Conservation (phyloP, 2,113 vertebrate genomes). For the Isurus oxyrinchus region DNA sequence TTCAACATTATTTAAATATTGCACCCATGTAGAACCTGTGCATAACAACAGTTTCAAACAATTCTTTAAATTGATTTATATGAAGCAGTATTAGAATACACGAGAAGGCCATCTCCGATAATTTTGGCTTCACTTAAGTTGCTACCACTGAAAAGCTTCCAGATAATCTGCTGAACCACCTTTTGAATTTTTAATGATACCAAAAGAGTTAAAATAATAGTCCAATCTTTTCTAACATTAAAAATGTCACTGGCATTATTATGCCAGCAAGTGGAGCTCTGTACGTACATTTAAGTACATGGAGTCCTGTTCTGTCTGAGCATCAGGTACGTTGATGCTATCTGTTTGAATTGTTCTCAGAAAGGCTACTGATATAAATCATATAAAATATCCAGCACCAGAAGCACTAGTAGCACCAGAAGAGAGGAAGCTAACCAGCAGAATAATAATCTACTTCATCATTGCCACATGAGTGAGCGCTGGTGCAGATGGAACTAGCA, state of each 20-base stretch:
- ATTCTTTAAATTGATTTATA: not conserved
- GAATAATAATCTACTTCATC: not conserved
- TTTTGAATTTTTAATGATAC: not conserved
- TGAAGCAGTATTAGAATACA: not conserved
- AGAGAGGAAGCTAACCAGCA: not conserved
- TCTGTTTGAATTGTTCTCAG: not conserved
- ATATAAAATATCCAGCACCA: not conserved
- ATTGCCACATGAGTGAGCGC: not conserved
- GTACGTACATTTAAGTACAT: not conserved
- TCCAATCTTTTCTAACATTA: not conserved
- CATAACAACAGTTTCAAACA: not conserved
- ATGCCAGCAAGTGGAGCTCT: constrained; percentile 28
- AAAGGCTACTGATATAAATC: not conserved
- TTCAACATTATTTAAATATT: not conserved
- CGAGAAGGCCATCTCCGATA: not conserved
- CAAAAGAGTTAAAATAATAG: not conserved
- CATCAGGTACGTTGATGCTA: not conserved
- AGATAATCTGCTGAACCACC: not conserved
- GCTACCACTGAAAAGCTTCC: not conserved
- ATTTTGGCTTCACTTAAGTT: not conserved
- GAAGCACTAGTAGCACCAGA: not conserved
- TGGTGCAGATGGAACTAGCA: not conserved
- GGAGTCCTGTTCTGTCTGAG: not conserved
- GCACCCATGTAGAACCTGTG: not conserved
- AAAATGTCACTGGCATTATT: constrained; percentile 14